These are phyloP conservation scores for Biston stratarius DNA, from an alignment of 2,888 invertebrate species.

Conservation along the genomic window DNA sequence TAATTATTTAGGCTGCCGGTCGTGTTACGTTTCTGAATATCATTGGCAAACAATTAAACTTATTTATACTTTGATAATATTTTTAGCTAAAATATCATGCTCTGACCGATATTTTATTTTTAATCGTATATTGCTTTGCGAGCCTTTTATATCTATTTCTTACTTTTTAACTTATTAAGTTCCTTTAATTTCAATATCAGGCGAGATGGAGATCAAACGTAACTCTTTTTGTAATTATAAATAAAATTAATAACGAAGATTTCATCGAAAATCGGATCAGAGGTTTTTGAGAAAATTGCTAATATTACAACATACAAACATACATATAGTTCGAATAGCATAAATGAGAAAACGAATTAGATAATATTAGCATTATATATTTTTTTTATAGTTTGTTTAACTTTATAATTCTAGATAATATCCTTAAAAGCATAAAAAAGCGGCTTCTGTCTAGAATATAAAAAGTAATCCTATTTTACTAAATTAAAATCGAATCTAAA, in stretches of 20 bases:
- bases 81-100: not conserved
- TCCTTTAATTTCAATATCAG: too few species aligned
- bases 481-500: not conserved
- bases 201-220: too few species aligned
- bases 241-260: not conserved
- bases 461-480: too few species aligned
- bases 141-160: not conserved
- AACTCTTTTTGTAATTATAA: not conserved
- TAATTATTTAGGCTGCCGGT: conserved; percentile 10
- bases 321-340: too few species aligned
- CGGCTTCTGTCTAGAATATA: too few species aligned
- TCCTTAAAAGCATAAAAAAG: too few species aligned
- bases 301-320: too few species aligned
- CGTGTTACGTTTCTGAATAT: not conserved
- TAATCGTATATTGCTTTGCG: not conserved
- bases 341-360: too few species aligned
- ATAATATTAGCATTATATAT: too few species aligned
- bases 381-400: too few species aligned
- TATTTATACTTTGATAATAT: not conserved
- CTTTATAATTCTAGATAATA: too few species aligned
- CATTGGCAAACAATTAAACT: not conserved
- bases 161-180: not conserved
- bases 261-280: not conserved
- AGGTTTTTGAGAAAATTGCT: too few species aligned
- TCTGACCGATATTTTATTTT: not conserved